Evolutionary conservation across 2,113 vertebrate species (phyloP).

Genomic region (Dicerorhinus sumatrensis): DNA sequence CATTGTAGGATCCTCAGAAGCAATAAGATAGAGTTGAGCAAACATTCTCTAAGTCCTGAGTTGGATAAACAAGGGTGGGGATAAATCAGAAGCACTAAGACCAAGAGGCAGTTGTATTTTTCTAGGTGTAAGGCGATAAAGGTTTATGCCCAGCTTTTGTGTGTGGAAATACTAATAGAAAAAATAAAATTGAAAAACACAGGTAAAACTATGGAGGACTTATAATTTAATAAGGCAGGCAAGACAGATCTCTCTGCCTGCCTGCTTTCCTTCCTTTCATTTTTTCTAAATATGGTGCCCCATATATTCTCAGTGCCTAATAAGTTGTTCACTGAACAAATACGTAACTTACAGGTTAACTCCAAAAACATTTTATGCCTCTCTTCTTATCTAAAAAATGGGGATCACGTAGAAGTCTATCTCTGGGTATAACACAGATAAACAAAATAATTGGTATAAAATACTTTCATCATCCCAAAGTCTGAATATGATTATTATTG

Average conservation of each 20-base stretch:
- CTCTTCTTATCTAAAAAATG: slow-evolving; percentile 38
- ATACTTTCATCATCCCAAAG: slow-evolving; percentile 43
- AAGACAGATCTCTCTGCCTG: background rate
- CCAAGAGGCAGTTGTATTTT: background rate
- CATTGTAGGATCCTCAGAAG: background rate
- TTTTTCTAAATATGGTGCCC: background rate
- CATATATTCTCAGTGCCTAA: background rate
- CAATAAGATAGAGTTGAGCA: background rate
- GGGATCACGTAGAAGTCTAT: background rate
- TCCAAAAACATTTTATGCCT: background rate
- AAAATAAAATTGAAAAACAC: background rate
- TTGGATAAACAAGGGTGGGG: background rate
- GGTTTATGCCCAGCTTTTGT: background rate
- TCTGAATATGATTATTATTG: slow-evolving; percentile 53
- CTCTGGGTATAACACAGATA: background rate
- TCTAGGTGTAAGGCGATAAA: background rate
- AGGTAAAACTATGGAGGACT: background rate
- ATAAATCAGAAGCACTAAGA: background rate
- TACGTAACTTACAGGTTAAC: background rate
- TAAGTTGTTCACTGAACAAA: background rate
- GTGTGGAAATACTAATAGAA: background rate
- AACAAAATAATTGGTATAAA: slow-evolving; percentile 58
- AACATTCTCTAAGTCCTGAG: background rate
- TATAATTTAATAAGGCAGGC: background rate
- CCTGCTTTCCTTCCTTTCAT: background rate